Evolutionary conservation across 1,140 invertebrate species (phyloP), one percentile per base, ranked within the genome.

Genomic region (Odontomachus brunneus): DNA sequence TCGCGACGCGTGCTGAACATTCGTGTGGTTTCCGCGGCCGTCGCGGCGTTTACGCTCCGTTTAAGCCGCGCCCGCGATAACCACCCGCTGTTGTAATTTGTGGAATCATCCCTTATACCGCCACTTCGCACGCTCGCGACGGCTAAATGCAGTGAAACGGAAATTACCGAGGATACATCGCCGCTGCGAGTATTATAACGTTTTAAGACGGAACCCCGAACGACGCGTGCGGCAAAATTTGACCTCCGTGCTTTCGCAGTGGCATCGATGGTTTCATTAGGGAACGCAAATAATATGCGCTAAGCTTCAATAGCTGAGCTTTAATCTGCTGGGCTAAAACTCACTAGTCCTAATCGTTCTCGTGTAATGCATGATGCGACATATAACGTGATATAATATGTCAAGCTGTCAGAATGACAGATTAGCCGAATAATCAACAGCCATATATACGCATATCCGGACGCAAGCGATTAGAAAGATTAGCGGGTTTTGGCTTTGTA

Each of bases 11-110:
- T 84, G 82, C 63, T 83, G 82, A 87, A 49, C 63, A 57, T 84
- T 82, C 53, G 33, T 60, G 85, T 22, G 85, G 85, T 88, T 87
- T 82, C 60, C 69, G 84, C 82, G 74, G 74, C 74, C 57, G 81
- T 63, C 66, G 83, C 67, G 73, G 51, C 59, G 33, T 81, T 86
- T 62, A 74, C 86, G 73, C 62, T 59, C 62, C 81, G 86, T 87
- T 82, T 74, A 67, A 67, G 48, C 63, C 49, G 69, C 33, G n/a
- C 24, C 75, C 75, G 55, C 63, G 71, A 81, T 81, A 55, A 71
- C 24, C 26, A 0, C 53, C 55, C 59, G n/a, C 51, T 63, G 65
- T 86, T 84, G 69, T 75, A 81, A 88, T 84, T 87, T 82, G n/a
- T 33, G 17, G 75, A 80, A 80, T 80, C 75, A 80, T 80, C 75